Percentiles rank a stretch among this genome's conserved stretches.
Conservation (phyloP, 2,797 vertebrate species). For the Enteromius paludinosus region DNA sequence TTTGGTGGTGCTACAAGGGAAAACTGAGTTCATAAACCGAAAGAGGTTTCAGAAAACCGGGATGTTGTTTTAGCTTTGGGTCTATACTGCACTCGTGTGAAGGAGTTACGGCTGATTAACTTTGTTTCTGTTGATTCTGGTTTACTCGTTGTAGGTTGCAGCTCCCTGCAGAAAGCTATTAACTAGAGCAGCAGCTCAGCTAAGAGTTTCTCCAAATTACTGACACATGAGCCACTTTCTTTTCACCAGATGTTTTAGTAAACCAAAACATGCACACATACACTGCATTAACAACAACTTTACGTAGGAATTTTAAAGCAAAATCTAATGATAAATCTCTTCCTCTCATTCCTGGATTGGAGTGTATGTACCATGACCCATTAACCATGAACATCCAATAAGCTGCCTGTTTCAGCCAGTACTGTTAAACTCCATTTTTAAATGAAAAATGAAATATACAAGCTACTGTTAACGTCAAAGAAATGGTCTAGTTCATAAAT, state of each 20-base stretch:
- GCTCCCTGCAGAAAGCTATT: constrained; percentile 65
- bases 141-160: constrained; percentile 58
- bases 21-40: constrained; percentile 7
- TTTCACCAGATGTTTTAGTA: constrained; percentile 42
- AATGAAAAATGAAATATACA: neutral
- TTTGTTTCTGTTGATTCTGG: constrained; percentile 50
- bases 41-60: constrained; percentile 11
- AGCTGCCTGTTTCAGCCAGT: constrained; percentile 68
- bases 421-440: constrained; percentile 61
- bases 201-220: constrained; percentile 50
- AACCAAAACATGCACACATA: constrained; percentile 40
- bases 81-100: constrained; percentile 5
- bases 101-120: constrained; percentile 51
- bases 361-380: constrained; percentile 63
- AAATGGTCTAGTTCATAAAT: neutral
- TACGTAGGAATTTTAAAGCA: neutral
- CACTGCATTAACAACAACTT: constrained; percentile 31
- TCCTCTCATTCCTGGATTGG: constrained; percentile 66
- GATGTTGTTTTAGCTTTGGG: constrained; percentile 18
- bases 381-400: constrained; percentile 72
- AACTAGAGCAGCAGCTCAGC: constrained; percentile 59
- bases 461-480: neutral
- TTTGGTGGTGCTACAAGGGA: constrained; percentile 17
- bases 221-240: constrained; percentile 13
- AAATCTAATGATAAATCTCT: constrained; percentile 63